Base-by-base conservation (phyloP, 2,888 invertebrate genomes). In the Cryptocephalus moraei region DNA sequence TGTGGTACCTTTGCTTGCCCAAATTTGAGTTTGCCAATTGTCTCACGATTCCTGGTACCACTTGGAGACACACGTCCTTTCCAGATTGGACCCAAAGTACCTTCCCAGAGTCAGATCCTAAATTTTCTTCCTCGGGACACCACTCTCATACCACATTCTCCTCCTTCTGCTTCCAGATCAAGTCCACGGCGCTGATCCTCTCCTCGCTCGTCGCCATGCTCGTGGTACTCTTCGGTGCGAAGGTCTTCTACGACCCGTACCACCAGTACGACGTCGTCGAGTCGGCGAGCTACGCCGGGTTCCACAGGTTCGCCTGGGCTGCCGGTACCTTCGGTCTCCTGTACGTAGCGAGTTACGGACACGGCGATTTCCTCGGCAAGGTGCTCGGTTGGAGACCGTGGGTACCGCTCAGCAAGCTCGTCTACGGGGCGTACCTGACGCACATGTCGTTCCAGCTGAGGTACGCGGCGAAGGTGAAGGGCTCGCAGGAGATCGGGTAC, bases 231-330 rank as follows among this genome's bases (percentile, higher is more conserved):
- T 66, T 72, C 1, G 64, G 63, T 41, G 78, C 78, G 1, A 70
- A 73, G 8, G 65, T 75, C 0, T 78, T 77, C 60, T 70, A 79
- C 43, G 71, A 76, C 65, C 71, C 72, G 1, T 67, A 68, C 41
- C 71, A 75, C 9, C 61, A 61, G 36, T 78, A 78, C 64, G 69
- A 73, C 45, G 70, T 71, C 1, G 47, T 76, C n/a, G 78, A 77
- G 56, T 73, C 76, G 31, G 76, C 75, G 0, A 49, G 75, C 9
- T 81, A 80, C 58, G 79, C 79, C 0, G 75, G 76, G 0, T 61
- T 80, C 1, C 77, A 80, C 57, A 67, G 80, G 22, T 74, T 77
- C 0, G 65, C 73, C 1, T 81, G 79, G 79, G 75, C 77, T 0
- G 49, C 70, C 1, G 76, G 78, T 0, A 67, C 75, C 1, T 66